phyloP scores from a whole-genome alignment of 2,888 invertebrate genomes.

The Drosophila infuscata region DNA sequence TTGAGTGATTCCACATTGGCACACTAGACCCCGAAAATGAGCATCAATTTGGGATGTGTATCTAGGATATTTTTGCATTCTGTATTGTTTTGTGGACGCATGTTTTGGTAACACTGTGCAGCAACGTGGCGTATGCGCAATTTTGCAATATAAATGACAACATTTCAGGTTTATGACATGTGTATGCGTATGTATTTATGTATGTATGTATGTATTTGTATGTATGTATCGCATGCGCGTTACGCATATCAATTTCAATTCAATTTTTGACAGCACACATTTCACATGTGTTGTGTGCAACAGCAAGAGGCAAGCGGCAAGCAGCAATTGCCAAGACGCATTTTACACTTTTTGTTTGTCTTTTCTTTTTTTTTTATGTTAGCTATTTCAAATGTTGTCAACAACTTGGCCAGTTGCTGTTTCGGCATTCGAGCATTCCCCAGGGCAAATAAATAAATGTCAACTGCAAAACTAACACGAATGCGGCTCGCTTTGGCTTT shows the following conservation, averaged over 20 bases:
- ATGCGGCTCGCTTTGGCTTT: slow-evolving; percentile 30
- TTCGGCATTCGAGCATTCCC: slow-evolving; percentile 59
- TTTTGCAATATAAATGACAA: slow-evolving; percentile 73
- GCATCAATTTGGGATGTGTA: slow-evolving; percentile 4
- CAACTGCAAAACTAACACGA: slow-evolving; percentile 61
- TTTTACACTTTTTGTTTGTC: slow-evolving; percentile 35
- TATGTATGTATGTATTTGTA: no score
- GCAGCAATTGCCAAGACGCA: slow-evolving; percentile 40
- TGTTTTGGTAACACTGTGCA: slow-evolving; percentile 33
- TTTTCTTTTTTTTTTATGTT: slow-evolving; percentile 16
- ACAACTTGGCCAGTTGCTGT: slow-evolving; percentile 35
- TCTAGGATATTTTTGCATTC: slow-evolving; percentile 12
- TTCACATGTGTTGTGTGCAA: slow-evolving; percentile 33
- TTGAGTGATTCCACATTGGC: slow-evolving; percentile 67
- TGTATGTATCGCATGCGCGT: slow-evolving; percentile 37
- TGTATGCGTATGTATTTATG: slow-evolving; percentile 12
- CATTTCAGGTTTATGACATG: slow-evolving; percentile 70
- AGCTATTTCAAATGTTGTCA: slow-evolving; percentile 70
- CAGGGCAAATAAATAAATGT: slow-evolving; percentile 78
- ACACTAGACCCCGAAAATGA: slow-evolving; percentile 20
- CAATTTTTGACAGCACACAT: slow-evolving; percentile 69
- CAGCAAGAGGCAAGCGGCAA: slow-evolving; percentile 36
- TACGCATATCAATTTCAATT: slow-evolving; percentile 78
- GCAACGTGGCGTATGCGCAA: slow-evolving; percentile 74
- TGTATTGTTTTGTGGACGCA: neutral